Percentiles rank a stretch among this genome's conserved stretches.
Evolutionary conservation across 2,888 invertebrate genomes (phyloP).

Genomic region (Notodonta ziczac): DNA sequence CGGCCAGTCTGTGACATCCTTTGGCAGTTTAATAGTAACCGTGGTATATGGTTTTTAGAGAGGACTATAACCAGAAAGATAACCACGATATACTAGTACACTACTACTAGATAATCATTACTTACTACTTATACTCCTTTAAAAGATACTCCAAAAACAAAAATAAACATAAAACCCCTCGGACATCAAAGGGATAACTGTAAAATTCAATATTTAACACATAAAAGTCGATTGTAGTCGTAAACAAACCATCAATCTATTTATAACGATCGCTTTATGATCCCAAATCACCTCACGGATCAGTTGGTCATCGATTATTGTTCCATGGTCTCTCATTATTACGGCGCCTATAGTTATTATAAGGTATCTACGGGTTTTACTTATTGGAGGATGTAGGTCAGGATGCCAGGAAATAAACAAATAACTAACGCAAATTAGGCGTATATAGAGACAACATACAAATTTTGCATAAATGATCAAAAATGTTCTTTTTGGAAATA

Average conservation of each 20-base stretch:
- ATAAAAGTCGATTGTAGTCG: conserved; percentile 41
- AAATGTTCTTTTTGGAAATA: too few relatives aligned
- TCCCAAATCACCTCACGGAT: conserved; percentile 35
- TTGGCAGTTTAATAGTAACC: neutral
- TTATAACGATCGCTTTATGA: conserved; percentile 51
- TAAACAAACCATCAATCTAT: conserved; percentile 41
- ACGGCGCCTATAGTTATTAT: conserved; percentile 34
- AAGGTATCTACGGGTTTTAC: conserved; percentile 32
- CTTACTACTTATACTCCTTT: neutral
- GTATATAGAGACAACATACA: too few relatives aligned
- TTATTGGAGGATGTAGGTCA: conserved; percentile 17
- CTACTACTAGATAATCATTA: too few relatives aligned
- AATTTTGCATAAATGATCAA: too few relatives aligned
- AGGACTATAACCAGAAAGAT: too few relatives aligned
- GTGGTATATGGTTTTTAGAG: neutral
- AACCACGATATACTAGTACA: too few relatives aligned
- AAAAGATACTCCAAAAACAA: neutral
- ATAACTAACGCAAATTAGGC: too few relatives aligned
- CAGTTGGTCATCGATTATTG: conserved; percentile 39
- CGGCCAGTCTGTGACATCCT: neutral
- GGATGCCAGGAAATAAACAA: neutral
- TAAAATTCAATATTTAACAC: conserved; percentile 35
- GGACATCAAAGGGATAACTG: conserved; percentile 10
- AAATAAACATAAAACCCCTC: neutral
- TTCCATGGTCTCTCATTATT: conserved; percentile 41